phyloP scores from a whole-genome alignment of 2,797 vertebrate genomes.

The Danio tinwini region DNA sequence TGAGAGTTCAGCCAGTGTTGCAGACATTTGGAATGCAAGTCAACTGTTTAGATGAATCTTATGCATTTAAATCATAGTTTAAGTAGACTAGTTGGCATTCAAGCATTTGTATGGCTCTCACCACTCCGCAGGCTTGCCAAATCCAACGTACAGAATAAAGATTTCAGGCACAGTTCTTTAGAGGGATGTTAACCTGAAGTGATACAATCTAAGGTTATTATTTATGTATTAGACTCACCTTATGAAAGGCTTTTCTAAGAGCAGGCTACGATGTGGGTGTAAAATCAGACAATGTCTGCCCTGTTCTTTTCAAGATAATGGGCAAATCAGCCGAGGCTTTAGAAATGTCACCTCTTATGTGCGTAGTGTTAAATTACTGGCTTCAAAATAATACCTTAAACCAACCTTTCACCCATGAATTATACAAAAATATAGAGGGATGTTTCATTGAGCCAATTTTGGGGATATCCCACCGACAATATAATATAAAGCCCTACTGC shows the following conservation, averaged over 20 bases:
- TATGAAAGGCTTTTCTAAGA: slow-evolving; percentile 24
- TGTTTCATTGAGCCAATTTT: background rate
- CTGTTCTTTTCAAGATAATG: slow-evolving; percentile 26
- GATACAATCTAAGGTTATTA: background rate
- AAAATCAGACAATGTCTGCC: slow-evolving; percentile 20
- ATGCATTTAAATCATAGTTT: slow-evolving; percentile 22
- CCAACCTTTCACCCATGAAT: slow-evolving; percentile 14
- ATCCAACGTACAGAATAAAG: background rate
- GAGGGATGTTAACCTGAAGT: slow-evolving; percentile 24
- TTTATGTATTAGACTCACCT: slow-evolving; percentile 16
- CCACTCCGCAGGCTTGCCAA: background rate
- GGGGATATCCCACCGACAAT: background rate
- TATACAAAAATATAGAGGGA: background rate
- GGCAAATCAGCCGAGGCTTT: slow-evolving; percentile 15
- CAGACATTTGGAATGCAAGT: background rate
- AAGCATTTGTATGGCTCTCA: background rate
- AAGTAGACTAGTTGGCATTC: background rate
- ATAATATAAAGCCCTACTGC: background rate
- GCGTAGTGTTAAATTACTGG: slow-evolving; percentile 28
- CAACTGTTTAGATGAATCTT: slow-evolving; percentile 13
- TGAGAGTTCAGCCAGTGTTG: slow-evolving; percentile 1
- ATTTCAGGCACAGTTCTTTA: background rate
- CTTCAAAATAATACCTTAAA: slow-evolving; percentile 31
- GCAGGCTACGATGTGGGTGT: background rate
- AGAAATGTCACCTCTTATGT: slow-evolving; percentile 24